Conservation (phyloP, 2,113 vertebrate genomes). For the Oriolus oriolus region DNA sequence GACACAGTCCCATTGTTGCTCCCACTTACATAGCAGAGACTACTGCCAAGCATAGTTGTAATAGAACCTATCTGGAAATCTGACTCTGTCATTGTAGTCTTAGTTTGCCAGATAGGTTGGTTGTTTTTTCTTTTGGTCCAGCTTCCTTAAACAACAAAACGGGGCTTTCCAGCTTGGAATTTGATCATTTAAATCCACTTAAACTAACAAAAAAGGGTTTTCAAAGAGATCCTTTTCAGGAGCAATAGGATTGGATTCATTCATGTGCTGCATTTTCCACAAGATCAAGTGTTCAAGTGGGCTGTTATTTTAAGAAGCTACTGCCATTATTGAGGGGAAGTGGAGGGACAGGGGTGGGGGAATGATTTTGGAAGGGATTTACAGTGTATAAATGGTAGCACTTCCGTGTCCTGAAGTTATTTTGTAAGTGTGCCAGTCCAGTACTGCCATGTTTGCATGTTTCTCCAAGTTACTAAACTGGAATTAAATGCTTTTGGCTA, state of each 20-base stretch:
- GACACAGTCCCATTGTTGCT: slow-evolving; percentile 10
- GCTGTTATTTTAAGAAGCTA: not conserved
- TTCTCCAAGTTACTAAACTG: slow-evolving; percentile 25
- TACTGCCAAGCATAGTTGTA: slow-evolving; percentile 20
- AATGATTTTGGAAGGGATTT: not conserved
- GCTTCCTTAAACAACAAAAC: slow-evolving; percentile 10
- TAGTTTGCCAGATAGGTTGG: not conserved
- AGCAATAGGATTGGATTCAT: not conserved
- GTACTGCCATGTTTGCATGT: not conserved
- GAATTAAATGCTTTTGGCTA: slow-evolving; percentile 9
- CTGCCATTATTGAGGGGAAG: not conserved
- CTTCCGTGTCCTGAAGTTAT: slow-evolving; percentile 4
- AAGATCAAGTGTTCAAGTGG: not conserved
- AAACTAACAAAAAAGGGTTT: not conserved
- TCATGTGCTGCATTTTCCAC: not conserved
- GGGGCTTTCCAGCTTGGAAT: not conserved
- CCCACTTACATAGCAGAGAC: not conserved
- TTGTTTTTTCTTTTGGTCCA: not conserved
- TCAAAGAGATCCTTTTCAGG: not conserved
- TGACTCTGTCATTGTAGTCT: slow-evolving; percentile 28
- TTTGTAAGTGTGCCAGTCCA: slow-evolving; percentile 1
- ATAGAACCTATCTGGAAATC: slow-evolving; percentile 32
- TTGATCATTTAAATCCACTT: slow-evolving; percentile 11
- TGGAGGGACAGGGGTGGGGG: rapidly evolving
- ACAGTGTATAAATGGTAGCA: not conserved